Base-by-base conservation (phyloP, 2,888 invertebrate species). In the Tachina fera region DNA sequence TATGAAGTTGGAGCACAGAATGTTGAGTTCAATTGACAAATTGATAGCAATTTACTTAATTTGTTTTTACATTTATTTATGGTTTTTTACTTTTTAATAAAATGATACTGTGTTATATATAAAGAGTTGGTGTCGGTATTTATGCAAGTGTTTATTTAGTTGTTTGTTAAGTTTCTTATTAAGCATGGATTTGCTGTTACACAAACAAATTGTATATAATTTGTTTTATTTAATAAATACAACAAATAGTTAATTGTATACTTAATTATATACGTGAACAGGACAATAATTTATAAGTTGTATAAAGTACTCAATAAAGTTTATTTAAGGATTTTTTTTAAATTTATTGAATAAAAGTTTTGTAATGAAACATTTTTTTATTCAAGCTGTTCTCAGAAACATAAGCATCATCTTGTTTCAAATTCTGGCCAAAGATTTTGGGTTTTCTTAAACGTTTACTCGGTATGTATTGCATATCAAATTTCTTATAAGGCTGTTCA, bases 1-100 rank as follows among this genome's bases (percentile, higher is more conserved):
- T 6, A 31, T 56, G 22, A 11, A 58, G 65, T 65, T 45, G 9
- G 11, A 58, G 11, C 39, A 11, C 47, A 71, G 51, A 70, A 45
- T 82, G 56, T 51, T 51, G 11, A 78, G 85, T 71, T 77, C 49
- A 78, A 78, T 78, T 85, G 82, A 85, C 78, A 85, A 85, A 85
- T 85, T 82, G 82, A 65, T 75, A 85, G 68, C 82, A 78, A 85
- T 85, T 82, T 82, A 63, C 41, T 78, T 84, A 61, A 74, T 61
- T 70, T 75, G 49, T 22, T 49, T 56, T 63, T 11, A 31, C n/a
- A n/a, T 41, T 31, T 6, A 31, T 31, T 6, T 60, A 10, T 60
- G 9, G 9, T 19, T 4, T 1, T n/a, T 13, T 47, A 9, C 6
- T 11, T 22, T 22, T 47, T 53, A 8, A 0, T 43, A 31, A 70